phyloP scores from a whole-genome alignment of 1,140 invertebrate genomes.

The Drosophila subobscura region DNA sequence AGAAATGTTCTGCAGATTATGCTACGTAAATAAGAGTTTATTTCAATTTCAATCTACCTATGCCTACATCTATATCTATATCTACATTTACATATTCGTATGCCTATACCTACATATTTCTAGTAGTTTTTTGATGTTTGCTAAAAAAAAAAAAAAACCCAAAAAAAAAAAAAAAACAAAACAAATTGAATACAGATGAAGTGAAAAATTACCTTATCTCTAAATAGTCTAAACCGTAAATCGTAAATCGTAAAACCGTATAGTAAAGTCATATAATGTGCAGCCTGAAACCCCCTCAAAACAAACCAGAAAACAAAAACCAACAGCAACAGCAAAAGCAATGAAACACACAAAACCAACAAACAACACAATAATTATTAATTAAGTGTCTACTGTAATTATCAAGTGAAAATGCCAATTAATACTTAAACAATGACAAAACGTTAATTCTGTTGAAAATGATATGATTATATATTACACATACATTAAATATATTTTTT shows the following conservation, averaged over 20 bases:
- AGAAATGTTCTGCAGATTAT: conserved; percentile 49
- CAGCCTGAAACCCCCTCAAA: conserved; percentile 44
- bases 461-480: conserved; percentile 12
- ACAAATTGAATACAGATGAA: conserved; percentile 34
- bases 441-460: conserved; percentile 45
- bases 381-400: conserved; percentile 71
- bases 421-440: conserved; percentile 48
- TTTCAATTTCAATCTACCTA: conserved; percentile 42
- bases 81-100: conserved; percentile 25
- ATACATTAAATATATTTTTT: conserved; percentile 26
- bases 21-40: conserved; percentile 63
- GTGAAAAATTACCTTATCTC: conserved; percentile 14
- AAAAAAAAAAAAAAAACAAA: conserved; percentile 25
- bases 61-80: conserved; percentile 22
- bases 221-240: conserved; percentile 58
- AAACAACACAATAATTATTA: conserved; percentile 47
- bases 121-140: conserved; percentile 74
- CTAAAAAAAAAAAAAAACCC: conserved; percentile 50
- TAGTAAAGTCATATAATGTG: conserved; percentile 33
- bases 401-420: conserved; percentile 68
- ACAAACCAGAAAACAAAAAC: conserved; percentile 4
- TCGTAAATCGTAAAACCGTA: too few relatives aligned
- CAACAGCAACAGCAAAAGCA: conserved; percentile 20
- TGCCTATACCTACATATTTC: conserved; percentile 44
- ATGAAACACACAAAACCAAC: conserved; percentile 31